These are phyloP conservation scores for Drosophila parthenogenetica DNA, from an alignment of 2,888 invertebrate species.

Conservation along the genomic window DNA sequence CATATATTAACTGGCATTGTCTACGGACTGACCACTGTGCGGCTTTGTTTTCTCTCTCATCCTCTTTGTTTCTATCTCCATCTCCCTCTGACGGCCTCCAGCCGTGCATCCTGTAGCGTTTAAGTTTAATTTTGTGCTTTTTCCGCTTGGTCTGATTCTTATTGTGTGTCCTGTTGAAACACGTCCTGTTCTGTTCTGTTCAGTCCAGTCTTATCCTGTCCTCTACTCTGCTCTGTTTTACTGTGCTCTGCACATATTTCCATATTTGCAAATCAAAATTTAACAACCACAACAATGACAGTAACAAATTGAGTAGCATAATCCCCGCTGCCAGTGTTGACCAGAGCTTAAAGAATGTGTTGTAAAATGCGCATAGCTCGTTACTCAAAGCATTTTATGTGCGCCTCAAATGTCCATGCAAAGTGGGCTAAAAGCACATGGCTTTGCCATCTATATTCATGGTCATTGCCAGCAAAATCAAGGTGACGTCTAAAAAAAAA, in stretches of 20 bases:
- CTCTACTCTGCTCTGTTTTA: not conserved
- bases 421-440: conserved; percentile 72
- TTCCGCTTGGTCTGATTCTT: conserved; percentile 83
- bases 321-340: conserved; percentile 44
- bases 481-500: conserved; percentile 68
- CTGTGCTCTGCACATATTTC: conserved; percentile 46
- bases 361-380: conserved; percentile 65
- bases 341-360: conserved; percentile 52
- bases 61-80: not conserved
- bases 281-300: conserved; percentile 64
- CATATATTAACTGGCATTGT: conserved; percentile 81
- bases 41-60: conserved; percentile 39
- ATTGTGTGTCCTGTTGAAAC: conserved; percentile 66
- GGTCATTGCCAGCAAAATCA: conserved; percentile 79
- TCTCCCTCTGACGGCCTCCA: conserved; percentile 53
- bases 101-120: conserved; percentile 82
- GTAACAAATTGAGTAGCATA: conserved; percentile 71
- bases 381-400: conserved; percentile 57
- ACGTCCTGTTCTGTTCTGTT: conserved; percentile 30
- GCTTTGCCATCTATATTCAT: conserved; percentile 65
- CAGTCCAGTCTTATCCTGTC: no score
- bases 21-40: conserved; percentile 54
- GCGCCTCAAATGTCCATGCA: conserved; percentile 52
- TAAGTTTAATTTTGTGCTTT: conserved; percentile 84
- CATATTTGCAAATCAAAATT: conserved; percentile 76